Conservation (phyloP, 2,888 invertebrate genomes). For the Ditylenchus weischeri region DNA sequence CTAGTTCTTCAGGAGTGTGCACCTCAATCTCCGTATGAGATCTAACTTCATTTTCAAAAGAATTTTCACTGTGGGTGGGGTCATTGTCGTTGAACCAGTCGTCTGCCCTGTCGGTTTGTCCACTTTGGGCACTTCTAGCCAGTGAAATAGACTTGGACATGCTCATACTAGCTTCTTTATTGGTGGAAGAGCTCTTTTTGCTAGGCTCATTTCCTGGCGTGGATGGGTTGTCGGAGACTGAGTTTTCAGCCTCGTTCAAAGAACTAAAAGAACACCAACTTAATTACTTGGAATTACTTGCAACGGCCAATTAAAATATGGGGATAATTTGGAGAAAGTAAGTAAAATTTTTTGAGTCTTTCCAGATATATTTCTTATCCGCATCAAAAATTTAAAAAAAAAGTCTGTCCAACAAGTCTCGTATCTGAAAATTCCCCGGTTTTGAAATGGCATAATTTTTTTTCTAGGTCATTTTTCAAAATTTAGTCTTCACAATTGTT, state of each 20-base stretch:
- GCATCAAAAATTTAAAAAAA: too few species aligned
- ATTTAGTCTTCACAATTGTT: too few species aligned
- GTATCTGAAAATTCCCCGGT: too few species aligned
- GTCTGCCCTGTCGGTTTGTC: conserved; percentile 31
- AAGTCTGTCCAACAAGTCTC: too few species aligned
- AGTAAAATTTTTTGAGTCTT: too few species aligned
- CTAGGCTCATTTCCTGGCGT: conserved; percentile 14
- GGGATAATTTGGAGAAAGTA: too few species aligned
- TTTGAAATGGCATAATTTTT: too few species aligned
- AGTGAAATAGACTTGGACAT: conserved; percentile 29
- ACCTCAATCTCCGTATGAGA: conserved; percentile 53
- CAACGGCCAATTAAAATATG: too few species aligned
- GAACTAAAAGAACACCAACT: conserved; percentile 29
- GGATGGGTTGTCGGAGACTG: conserved; percentile 21
- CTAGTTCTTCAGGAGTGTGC: conserved; percentile 27
- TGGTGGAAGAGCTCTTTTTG: conserved; percentile 11
- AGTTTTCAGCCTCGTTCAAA: conserved; percentile 34
- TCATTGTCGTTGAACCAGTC: conserved; percentile 32
- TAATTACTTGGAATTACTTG: too few species aligned
- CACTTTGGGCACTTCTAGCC: conserved; percentile 19
- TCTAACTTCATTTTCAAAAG: conserved; percentile 38
- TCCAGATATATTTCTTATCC: too few species aligned
- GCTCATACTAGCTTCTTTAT: neutral
- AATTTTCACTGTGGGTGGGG: conserved; percentile 31
- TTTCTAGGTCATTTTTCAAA: too few species aligned